These are phyloP conservation scores for Antennarius maculatus DNA, from an alignment of 2,797 vertebrate species.

Conservation along the genomic window DNA sequence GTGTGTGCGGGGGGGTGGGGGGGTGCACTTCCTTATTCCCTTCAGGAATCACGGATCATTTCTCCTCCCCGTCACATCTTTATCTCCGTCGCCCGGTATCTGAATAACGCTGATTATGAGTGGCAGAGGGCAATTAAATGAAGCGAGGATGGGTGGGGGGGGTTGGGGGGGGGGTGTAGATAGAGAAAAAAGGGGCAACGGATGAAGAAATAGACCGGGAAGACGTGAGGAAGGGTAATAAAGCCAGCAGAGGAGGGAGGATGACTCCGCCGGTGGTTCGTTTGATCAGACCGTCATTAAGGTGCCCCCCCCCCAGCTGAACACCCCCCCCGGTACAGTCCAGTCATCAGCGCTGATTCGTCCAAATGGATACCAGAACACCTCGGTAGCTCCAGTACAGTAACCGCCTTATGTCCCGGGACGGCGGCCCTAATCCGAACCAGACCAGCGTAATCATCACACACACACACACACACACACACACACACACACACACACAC, in stretches of 20 bases:
- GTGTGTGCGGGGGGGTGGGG: no score
- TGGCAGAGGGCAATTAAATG: constrained; percentile 82
- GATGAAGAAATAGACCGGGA: constrained; percentile 10
- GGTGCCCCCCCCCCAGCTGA: constrained; percentile 19
- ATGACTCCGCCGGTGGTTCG: constrained; percentile 74
- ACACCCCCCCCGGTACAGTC: constrained; percentile 46
- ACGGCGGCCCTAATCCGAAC: constrained; percentile 68
- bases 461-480: no score
- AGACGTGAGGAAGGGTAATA: constrained; percentile 46
- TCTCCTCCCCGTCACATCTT: constrained; percentile 57
- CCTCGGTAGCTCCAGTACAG: constrained; percentile 79
- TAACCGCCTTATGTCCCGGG: constrained; percentile 61
- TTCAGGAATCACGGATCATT: constrained; percentile 69
- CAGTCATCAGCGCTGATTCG: constrained; percentile 87
- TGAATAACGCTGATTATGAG: constrained; percentile 84
- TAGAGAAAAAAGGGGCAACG: constrained; percentile 12
- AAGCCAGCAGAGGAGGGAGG: constrained; percentile 37
- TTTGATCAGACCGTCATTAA: constrained; percentile 80
- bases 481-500: no score
- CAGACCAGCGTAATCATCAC: constrained; percentile 41
- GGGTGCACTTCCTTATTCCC: constrained; percentile 53
- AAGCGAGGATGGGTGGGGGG: constrained; percentile 33
- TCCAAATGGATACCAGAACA: constrained; percentile 92
- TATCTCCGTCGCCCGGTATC: constrained; percentile 65
- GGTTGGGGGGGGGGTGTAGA: constrained; percentile 32